Evolutionary conservation across 2,888 invertebrate genomes (phyloP).

Genomic region (Piscicola geometra): DNA sequence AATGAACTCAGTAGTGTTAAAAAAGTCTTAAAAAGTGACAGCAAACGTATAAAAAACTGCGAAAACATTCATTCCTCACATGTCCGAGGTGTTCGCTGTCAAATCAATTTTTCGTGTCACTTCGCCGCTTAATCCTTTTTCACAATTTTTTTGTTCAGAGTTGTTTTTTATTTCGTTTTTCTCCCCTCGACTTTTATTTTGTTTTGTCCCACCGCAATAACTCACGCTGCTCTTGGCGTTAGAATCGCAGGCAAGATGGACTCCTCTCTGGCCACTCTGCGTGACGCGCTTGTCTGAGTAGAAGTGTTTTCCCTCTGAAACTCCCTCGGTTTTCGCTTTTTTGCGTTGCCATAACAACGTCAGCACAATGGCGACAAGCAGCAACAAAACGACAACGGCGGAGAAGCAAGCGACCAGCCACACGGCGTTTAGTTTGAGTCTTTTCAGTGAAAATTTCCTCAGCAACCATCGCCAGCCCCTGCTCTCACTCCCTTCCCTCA

Average conservation of each 20-base stretch:
- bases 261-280: not conserved
- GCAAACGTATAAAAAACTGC: too few relatives aligned
- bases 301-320: not conserved
- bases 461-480: slow-evolving; percentile 1
- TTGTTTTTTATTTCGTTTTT: not conserved
- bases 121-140: not conserved
- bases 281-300: not conserved
- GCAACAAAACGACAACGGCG: slow-evolving; percentile 28
- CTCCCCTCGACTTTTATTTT: not conserved
- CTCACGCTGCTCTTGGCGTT: not conserved
- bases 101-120: slow-evolving; percentile 1
- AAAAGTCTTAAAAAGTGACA: too few relatives aligned
- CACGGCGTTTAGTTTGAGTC: slow-evolving; percentile 20
- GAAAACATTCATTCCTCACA: not conserved
- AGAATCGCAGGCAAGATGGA: too few relatives aligned
- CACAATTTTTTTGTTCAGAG: not conserved
- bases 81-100: not conserved
- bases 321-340: not conserved
- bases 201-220: not conserved
- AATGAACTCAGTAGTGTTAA: too few relatives aligned
- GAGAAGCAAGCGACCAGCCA: slow-evolving; percentile 30
- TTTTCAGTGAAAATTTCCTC: not conserved
- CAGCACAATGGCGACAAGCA: slow-evolving; percentile 32
- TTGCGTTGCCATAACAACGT: slow-evolving; percentile 28
- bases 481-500: not conserved